A percentile compares a stretch with the other conserved stretches of the same genome.
Evolutionary conservation across 30 jellyfish, hydroid and myxozoan genomes (phyloP).

Genomic region (Mastigias papua): DNA sequence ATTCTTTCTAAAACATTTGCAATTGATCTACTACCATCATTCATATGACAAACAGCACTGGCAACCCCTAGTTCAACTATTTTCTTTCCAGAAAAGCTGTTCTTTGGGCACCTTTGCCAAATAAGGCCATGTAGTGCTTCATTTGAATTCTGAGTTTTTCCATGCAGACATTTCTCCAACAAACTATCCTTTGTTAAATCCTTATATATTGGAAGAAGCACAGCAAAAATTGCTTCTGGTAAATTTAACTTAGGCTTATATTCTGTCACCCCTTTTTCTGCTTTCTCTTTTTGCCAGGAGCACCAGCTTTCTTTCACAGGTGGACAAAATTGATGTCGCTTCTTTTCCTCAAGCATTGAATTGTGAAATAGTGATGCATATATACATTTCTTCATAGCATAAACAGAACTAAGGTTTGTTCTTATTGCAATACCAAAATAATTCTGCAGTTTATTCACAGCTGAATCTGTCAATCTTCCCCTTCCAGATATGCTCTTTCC

Average conservation of each 20-base stretch:
- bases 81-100: background rate
- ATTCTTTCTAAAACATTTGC: background rate
- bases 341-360: conserved; percentile 28
- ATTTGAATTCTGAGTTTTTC: conserved; percentile 58
- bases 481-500: conserved; percentile 45
- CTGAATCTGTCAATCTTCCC: conserved; percentile 8
- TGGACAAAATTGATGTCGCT: conserved; percentile 47
- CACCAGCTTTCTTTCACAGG: conserved; percentile 61
- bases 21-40: background rate
- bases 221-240: conserved; percentile 33
- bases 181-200: conserved; percentile 7
- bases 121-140: conserved; percentile 32
- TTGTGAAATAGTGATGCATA: conserved; percentile 19
- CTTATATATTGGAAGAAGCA: conserved; percentile 40
- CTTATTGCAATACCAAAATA: conserved; percentile 26
- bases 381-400: conserved; percentile 5
- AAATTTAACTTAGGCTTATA: conserved; percentile 21
- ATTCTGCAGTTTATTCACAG: background rate
- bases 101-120: conserved; percentile 68
- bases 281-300: conserved; percentile 48
- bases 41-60: conserved; percentile 26
- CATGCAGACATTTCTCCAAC: conserved; percentile 50
- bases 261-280: conserved; percentile 7
- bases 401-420: background rate
- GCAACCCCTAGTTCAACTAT: conserved; percentile 16